Evolutionary conservation across 2,797 vertebrate genomes (phyloP), one percentile per base, ranked within the genome.

Genomic region (Miichthys miiuy): DNA sequence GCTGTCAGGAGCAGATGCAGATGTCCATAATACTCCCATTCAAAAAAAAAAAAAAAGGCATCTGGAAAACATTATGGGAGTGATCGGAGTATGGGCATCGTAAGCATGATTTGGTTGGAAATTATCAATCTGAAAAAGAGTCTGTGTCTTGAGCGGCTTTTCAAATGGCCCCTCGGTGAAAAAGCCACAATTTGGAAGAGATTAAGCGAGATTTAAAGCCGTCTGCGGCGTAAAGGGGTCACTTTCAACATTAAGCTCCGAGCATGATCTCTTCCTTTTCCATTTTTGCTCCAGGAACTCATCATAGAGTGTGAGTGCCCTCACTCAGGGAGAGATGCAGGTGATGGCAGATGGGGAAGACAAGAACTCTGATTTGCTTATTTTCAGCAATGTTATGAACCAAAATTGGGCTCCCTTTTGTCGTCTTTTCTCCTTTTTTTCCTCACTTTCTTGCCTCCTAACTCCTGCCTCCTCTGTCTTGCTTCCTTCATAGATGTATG

Each of bases 301-400:
- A 88, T 89, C 79, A 73, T 20, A 14, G 66, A 85, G 74, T 75
- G 77, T 48, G 58, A 86, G 67, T 72, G 60, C 62, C 72, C 83
- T 86, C 60, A 57, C 81, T 85, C 73, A 73, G 67, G 42, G 44
- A 84, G 54, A 80, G 77, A 83, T 80, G 73, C 83, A 89, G 80
- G 75, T 75, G 84, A 89, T 70, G 83, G 81, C 61, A 87, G 84
- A 88, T 84, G 71, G 68, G 46, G 48, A 62, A 80, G 81, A 90
- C 83, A 81, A 82, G 72, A 78, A 84, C 76, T 82, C 60, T 56
- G 73, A 81, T 79, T 85, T 85, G 74, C 79, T 90, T 86, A 87
- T 90, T 88, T 85, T 61, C 80, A 86, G 83, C 68, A 70, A 73
- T 76, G 75, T 86, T 85, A 90, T 88, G 87, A 93, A 91, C 88